Evolutionary conservation across 1,140 invertebrate genomes (phyloP), one percentile per base, ranked within the genome.

Genomic region (Eumeta japonica): DNA sequence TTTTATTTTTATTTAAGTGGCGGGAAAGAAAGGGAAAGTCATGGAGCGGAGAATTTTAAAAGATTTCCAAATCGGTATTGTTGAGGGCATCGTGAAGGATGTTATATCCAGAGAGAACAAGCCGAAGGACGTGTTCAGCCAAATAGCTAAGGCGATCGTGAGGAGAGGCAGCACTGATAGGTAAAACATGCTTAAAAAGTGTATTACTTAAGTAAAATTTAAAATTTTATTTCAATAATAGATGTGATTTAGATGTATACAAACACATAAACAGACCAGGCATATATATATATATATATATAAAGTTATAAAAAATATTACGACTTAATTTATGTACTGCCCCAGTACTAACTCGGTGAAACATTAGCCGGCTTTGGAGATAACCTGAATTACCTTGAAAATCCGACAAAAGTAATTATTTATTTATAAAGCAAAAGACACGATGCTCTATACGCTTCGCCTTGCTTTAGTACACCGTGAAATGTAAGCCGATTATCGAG

Each of bases 61-160:
- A 61, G 89, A 91, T 65, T 92, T 92, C 83, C 88, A 90, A 52
- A 92, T 92, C 41, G 89, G 89, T 4, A 83, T 90, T 32, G 88
- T 92, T 1, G 89, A 92, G 62, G 86, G 86, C 9, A 81, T 89
- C n/a, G 82, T 89, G 10, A 84, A 81, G 39, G 83, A 86, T 35
- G 86, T 84, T 5, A 81, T 86, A 18, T 78, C 81, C 2, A 78
- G 56, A 17, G 81, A 85, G 28, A 84, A 82, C 41, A 81, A 82
- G 17, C 80, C 85, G 0, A 85, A 85, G 42, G 88, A 90, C 53
- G 84, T 92, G 0, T 91, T 92, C 62, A 83, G 83, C 46, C 87
- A 89, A 52, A 83, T 93, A 28, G 80, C 79, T 9, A 84, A 83
- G 50, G 88, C 85, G 2, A 88, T 92, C 35, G 87, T 85, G 1